These are phyloP conservation scores for Shinisaurus crocodilurus DNA, from an alignment of 2,113 vertebrate genomes.

Conservation along the genomic window DNA sequence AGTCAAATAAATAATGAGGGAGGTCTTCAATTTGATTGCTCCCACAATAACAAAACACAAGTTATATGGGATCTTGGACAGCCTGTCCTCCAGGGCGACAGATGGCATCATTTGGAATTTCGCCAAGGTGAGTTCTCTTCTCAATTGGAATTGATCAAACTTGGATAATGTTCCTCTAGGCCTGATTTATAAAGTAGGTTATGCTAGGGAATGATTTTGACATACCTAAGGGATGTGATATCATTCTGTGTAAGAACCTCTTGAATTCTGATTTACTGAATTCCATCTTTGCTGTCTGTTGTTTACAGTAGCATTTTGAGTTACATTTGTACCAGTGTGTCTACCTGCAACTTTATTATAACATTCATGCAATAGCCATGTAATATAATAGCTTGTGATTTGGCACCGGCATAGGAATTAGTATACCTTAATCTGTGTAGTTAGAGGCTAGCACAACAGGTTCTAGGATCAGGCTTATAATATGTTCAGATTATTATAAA, in stretches of 20 bases:
- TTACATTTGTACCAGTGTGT: background rate
- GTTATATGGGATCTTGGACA: background rate
- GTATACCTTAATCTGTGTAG: background rate
- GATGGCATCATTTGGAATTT: constrained; percentile 16
- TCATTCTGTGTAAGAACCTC: background rate
- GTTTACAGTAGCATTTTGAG: background rate
- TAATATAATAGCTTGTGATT: background rate
- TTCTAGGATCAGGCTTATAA: background rate
- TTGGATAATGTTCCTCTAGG: background rate
- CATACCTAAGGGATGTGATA: background rate
- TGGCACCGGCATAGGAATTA: background rate
- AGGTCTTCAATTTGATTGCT: background rate
- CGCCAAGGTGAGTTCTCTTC: background rate
- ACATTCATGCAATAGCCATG: background rate
- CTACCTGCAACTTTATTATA: background rate
- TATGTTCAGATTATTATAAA: background rate
- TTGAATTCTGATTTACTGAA: background rate
- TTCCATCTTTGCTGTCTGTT: background rate
- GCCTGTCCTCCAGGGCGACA: constrained; percentile 1
- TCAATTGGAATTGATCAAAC: background rate
- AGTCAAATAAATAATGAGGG: background rate
- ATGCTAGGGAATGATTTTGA: background rate
- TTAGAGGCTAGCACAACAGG: background rate
- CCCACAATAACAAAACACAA: background rate
- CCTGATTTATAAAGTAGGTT: background rate